Evolutionary conservation across 2,113 vertebrate genomes (phyloP).

Genomic region (Micronycteris hirsuta): DNA sequence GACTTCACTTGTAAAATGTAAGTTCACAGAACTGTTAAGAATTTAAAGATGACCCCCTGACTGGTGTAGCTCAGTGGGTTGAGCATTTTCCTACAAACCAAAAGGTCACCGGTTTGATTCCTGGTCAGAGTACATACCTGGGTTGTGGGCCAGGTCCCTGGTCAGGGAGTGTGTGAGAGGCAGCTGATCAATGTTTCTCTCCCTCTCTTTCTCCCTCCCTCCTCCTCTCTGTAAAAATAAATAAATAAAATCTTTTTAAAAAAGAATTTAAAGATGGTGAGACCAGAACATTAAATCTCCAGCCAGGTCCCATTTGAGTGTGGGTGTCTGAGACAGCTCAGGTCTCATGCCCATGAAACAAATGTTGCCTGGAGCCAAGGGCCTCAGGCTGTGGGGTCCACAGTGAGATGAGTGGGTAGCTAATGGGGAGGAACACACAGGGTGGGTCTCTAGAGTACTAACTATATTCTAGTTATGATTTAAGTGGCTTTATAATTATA

Average conservation of each 20-base stretch:
- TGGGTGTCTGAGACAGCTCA: neutral
- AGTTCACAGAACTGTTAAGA: neutral
- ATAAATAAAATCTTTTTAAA: too few relatives aligned
- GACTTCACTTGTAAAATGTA: neutral
- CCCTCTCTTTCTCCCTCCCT: too few relatives aligned
- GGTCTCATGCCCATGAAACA: neutral
- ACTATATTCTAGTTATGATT: neutral
- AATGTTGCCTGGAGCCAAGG: neutral
- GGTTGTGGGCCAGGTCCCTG: too few relatives aligned
- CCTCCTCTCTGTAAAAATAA: too few relatives aligned
- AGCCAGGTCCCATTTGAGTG: neutral
- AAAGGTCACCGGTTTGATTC: too few relatives aligned
- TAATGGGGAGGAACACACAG: fast-evolving
- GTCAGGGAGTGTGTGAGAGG: too few relatives aligned
- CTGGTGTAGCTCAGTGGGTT: too few relatives aligned
- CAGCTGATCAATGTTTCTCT: too few relatives aligned
- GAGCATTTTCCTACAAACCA: too few relatives aligned
- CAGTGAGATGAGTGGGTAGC: too few relatives aligned
- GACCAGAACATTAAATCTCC: neutral
- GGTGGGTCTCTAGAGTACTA: neutral
- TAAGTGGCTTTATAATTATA: neutral
- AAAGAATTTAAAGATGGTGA: neutral
- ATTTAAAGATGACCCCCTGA: neutral
- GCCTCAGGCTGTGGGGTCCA: neutral
- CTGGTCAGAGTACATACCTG: too few relatives aligned